Percentiles rank a stretch among this genome's conserved stretches.
Conservation (phyloP, 2,113 vertebrate genomes). For the Passer montanus region DNA sequence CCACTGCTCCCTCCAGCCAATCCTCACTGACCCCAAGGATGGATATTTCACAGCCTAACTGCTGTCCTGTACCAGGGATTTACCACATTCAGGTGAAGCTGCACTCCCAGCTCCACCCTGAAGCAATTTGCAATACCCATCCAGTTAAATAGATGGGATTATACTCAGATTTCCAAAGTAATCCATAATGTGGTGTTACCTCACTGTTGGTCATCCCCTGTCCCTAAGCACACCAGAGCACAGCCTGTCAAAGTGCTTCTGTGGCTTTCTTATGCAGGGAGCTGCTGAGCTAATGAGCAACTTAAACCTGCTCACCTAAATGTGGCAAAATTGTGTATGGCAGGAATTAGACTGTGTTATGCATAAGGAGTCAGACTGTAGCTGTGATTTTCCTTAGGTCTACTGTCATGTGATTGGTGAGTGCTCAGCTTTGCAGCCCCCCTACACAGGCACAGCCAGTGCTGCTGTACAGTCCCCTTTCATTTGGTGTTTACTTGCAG, state of each 20-base stretch:
- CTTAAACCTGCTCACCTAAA: background rate
- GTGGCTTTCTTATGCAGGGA: background rate
- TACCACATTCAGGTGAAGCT: background rate
- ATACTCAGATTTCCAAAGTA: background rate
- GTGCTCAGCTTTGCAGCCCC: background rate
- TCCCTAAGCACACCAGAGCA: background rate
- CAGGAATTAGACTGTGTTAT: background rate
- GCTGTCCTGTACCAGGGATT: background rate
- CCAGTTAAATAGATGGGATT: background rate
- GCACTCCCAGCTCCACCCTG: background rate
- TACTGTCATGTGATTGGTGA: background rate
- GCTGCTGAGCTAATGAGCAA: background rate
- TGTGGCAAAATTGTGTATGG: background rate
- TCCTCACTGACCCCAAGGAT: background rate
- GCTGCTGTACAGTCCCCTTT: background rate
- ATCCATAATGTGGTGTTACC: background rate
- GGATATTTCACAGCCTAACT: background rate
- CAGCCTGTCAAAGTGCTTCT: background rate
- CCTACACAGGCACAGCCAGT: background rate
- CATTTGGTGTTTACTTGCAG: background rate
- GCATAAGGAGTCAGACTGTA: background rate
- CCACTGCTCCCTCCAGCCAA: background rate
- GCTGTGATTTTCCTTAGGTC: background rate
- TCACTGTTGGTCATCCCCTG: background rate
- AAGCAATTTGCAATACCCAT: background rate